Evolutionary conservation across 2,797 vertebrate species (phyloP), one percentile per base, ranked within the genome.

Genomic region (Labeo calbasu): DNA sequence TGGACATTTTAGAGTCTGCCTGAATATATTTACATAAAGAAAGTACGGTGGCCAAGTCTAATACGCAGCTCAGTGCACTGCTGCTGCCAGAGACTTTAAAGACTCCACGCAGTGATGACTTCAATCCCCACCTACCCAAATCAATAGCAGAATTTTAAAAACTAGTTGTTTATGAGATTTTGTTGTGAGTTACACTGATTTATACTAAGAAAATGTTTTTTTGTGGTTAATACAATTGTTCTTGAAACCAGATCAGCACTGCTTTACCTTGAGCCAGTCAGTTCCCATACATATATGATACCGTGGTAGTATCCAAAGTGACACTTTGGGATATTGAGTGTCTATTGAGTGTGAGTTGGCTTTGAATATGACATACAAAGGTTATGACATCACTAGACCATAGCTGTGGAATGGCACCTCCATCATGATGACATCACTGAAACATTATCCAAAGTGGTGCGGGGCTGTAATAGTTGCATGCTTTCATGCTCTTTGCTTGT

Each of bases 11-110:
- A 48, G 66, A 28, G 5, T 81, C 23, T 70, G 32, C 11, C 10
- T 81, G 40, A 81, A 72, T 63, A 72, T 50, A 81, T 50, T 50
- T 79, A 65, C 23, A 21, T 79, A 32, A 50, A 32, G 23, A 81
- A 12, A 59, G 53, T 59, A 48, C 13, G 36, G 2, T 50, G 23
- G 19, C 69, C 69, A 72, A 71, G 55, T 72, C 8, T 36, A 36
- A 50, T n/a, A 73, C 12, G 11, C 55, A 81, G 79, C 66, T 23
- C 65, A 81, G n/a, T 59, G 43, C 36, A 81, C 51, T 59, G 28
- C 76, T 28, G 19, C 25, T 79, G 48, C 25, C 61, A 79, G 17
- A 61, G 55, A 77, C 21, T 77, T 71, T 14, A 43, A 43, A 43
- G 40, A 8, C 40, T 43, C 40, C 40, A 43, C 40, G 8, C 8